Base-by-base conservation (phyloP, 1,140 invertebrate species). In the Stegodyphus mimosarum region DNA sequence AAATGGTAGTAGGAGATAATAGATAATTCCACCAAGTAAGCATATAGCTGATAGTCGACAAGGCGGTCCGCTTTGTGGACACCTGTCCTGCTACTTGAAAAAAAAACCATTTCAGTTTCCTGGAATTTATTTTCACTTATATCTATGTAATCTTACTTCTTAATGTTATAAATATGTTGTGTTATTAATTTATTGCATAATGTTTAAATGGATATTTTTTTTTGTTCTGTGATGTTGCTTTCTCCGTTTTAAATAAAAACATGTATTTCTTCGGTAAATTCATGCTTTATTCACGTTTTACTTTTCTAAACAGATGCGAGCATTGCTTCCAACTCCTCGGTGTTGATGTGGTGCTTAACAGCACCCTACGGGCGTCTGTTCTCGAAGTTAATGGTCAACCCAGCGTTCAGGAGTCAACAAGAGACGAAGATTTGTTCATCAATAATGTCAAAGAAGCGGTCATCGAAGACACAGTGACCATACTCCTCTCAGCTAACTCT, bases 301-400 rank as follows among this genome's bases (percentile, higher is more conserved):
- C 6, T 69, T 69, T 69, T 48, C 52, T 53, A 18, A 52, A 83
- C 88, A 90, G 89, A 67, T 90, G 90, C 80, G 71, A 75, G 10
- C 86, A 88, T 69, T 91, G 90, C 81, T 90, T 90, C 83, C 90
- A 90, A 79, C 73, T 90, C 18, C 74, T 91, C 48, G 88, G 88
- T 0, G 66, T 90, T 64, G 89, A 90, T 50, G 51, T 90, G 9
- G 87, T 90, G 49, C 88, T 90, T 60, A 89, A 90, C 84, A 67
- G 88, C 64, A 87, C 88, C 3, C 88, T 90, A 70, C 87, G 89
- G 60, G 89, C 90, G 5, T 87, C 88, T 6, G 81, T 90, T 50
- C 33, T 90, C 17, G 89, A 90, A 69, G 89, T 89, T 15, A 86
- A 88, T 67, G 88, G 88, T 18, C 88, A 88, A 60, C 88, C 89